These are phyloP conservation scores for Microctenopoma stevenorrisi DNA, from an alignment of 2,797 vertebrate genomes.

Conservation along the genomic window DNA sequence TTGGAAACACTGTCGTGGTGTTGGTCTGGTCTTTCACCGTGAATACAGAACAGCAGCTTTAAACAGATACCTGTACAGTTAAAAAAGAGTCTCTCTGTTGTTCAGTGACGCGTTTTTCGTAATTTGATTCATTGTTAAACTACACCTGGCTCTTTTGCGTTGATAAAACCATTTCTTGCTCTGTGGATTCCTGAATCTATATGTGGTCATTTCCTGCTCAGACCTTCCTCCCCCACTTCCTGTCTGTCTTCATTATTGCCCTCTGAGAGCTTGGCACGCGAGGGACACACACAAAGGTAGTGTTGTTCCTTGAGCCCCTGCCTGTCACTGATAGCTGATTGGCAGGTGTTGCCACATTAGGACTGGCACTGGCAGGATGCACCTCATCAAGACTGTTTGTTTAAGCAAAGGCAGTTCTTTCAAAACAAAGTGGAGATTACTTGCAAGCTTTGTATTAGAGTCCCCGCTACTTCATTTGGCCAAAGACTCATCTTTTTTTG, in stretches of 20 bases:
- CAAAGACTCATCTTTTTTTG: slow-evolving; percentile 42
- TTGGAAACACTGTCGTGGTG: slow-evolving; percentile 5
- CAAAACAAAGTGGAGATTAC: slow-evolving; percentile 78
- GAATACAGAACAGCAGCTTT: slow-evolving; percentile 42
- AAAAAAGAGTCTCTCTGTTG: slow-evolving; percentile 1
- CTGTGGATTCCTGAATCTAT: slow-evolving; percentile 84
- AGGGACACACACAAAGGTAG: slow-evolving; percentile 84
- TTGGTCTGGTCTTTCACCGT: slow-evolving; percentile 1
- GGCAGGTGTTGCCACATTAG: slow-evolving; percentile 83
- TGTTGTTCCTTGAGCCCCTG: slow-evolving; percentile 81
- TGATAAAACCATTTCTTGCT: slow-evolving; percentile 79
- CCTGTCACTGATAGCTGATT: slow-evolving; percentile 79
- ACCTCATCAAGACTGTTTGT: slow-evolving; percentile 75
- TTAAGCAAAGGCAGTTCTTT: slow-evolving; percentile 78
- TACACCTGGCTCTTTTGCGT: slow-evolving; percentile 28
- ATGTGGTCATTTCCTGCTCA: slow-evolving; percentile 85
- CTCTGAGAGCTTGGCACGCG: slow-evolving; percentile 81
- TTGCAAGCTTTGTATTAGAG: slow-evolving; percentile 35
- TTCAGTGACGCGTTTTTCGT: slow-evolving; percentile 21
- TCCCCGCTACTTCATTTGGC: slow-evolving; percentile 48
- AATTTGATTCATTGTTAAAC: slow-evolving; percentile 42
- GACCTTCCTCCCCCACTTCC: slow-evolving; percentile 86
- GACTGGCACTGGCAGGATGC: slow-evolving; percentile 69
- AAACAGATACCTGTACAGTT: slow-evolving; percentile 41
- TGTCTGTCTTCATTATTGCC: slow-evolving; percentile 88